Conservation (phyloP, 2,113 vertebrate genomes). For the Macaca mulatta region DNA sequence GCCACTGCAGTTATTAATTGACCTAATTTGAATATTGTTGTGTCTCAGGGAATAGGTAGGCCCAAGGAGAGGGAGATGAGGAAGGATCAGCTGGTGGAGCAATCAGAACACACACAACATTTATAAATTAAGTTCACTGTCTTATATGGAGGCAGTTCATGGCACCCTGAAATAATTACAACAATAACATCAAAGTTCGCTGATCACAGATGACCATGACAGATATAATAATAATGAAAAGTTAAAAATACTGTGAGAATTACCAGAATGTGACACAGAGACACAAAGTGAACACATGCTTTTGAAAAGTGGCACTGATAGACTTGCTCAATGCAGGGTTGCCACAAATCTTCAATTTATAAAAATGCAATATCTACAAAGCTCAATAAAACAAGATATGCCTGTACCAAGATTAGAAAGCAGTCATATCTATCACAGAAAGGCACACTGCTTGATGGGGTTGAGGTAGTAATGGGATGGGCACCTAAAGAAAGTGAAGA, state of each 20-base stretch:
- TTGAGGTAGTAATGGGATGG: neutral
- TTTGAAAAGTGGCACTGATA: neutral
- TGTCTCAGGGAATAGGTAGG: neutral
- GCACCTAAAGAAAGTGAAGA: neutral
- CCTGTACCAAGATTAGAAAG: neutral
- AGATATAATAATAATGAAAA: neutral
- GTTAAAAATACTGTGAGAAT: neutral
- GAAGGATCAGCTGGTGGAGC: neutral
- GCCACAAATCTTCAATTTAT: neutral
- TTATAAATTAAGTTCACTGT: neutral
- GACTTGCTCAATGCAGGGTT: neutral
- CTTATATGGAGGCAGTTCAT: neutral
- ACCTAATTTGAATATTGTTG: neutral
- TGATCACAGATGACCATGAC: neutral
- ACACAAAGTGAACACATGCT: neutral
- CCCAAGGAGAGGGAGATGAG: neutral
- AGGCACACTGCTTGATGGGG: rapidly evolving
- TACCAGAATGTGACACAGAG: neutral
- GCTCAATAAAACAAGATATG: neutral
- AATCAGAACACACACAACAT: neutral
- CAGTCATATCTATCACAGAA: neutral
- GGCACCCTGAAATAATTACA: neutral
- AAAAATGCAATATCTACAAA: neutral
- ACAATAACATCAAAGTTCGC: neutral
- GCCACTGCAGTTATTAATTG: neutral